Evolutionary conservation across 2,888 invertebrate genomes (phyloP), one percentile per base, ranked within the genome.

Genomic region (Acleris literana): DNA sequence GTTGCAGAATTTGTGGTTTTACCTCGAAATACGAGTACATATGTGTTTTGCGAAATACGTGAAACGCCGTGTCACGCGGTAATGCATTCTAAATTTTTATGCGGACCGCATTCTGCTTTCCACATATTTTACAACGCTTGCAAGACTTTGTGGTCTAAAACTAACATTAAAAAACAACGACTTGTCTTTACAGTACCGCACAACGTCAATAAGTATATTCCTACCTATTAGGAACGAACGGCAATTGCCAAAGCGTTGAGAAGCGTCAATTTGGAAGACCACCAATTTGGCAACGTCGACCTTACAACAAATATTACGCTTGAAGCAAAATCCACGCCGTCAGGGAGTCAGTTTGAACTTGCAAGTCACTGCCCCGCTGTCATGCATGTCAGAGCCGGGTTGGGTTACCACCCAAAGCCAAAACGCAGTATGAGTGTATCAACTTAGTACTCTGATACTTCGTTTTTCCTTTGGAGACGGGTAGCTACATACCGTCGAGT

Each of bases 1-100:
- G 60, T 62, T 63, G 74, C 77, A 75, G 76, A 79, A 77, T 76
- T 82, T 80, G 79, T 75, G 76, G 76, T 63, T 65, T 65, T 61
- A 29, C 54, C 63, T 63, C 49, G 54, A 58, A 67, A 67, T 39
- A 49, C 52, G 44, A 67, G 63, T 39, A 49, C 57, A 48, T 62
- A 58, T 63, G 43, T 67, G 58, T 67, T 62, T 57, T 66, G 53
- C 57, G 57, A 66, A 66, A 65, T 52, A 60, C 39, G 39, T 51
- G 54, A 44, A 65, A 44, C 20, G 43, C 44, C n/a, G 9, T 55
- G 29, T 55, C 51, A 55, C 60, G 54, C 43, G 59, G 44, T 43
- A 22, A 53, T 64, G 54, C 53, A 59, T 59, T 59, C 58, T 48
- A 49, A 64, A 59, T 59, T 49, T 59, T 43, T 39, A 39, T 25